Evolutionary conservation across 2,888 invertebrate species (phyloP).

Genomic region (Drosophila limbata): DNA sequence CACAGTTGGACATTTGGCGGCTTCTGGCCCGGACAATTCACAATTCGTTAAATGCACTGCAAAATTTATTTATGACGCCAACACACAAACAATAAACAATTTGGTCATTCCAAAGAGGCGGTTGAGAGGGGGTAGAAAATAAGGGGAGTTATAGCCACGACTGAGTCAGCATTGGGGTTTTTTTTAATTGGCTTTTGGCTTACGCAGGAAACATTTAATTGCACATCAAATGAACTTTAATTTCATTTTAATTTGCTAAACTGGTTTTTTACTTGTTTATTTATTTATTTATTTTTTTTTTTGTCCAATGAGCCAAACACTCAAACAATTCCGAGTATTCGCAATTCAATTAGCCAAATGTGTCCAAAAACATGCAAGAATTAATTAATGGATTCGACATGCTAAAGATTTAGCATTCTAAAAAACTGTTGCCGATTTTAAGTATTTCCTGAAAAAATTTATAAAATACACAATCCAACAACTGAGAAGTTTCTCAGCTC

Average conservation of each 20-base stretch:
- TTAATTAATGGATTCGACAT: neutral
- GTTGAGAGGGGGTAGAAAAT: neutral
- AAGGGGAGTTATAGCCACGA: conserved; percentile 17
- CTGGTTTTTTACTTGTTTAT: conserved; percentile 44
- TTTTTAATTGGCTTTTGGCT: conserved; percentile 12
- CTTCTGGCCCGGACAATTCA: conserved; percentile 60
- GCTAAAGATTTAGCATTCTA: neutral
- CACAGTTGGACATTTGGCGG: conserved; percentile 30
- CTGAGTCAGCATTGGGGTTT: conserved; percentile 60
- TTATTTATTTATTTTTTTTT: neutral
- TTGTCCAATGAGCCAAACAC: conserved; percentile 6
- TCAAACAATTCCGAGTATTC: conserved; percentile 20
- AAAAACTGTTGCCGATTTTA: neutral
- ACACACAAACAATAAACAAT: conserved; percentile 68
- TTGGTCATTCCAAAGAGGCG: conserved; percentile 14
- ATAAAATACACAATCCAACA: too few species aligned
- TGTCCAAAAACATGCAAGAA: neutral
- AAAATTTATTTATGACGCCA: conserved; percentile 76
- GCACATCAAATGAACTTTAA: conserved; percentile 69
- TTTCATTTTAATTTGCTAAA: conserved; percentile 71
- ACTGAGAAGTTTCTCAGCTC: neutral
- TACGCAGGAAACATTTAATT: conserved; percentile 62
- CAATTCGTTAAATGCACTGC: conserved; percentile 79
- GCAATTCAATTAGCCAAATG: conserved; percentile 14
- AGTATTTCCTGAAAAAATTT: neutral